Percentiles rank a stretch among this genome's conserved stretches.
These are phyloP conservation scores for Thamnaconus septentrionalis DNA, from an alignment of 2,113 vertebrate genomes.

Conservation along the genomic window DNA sequence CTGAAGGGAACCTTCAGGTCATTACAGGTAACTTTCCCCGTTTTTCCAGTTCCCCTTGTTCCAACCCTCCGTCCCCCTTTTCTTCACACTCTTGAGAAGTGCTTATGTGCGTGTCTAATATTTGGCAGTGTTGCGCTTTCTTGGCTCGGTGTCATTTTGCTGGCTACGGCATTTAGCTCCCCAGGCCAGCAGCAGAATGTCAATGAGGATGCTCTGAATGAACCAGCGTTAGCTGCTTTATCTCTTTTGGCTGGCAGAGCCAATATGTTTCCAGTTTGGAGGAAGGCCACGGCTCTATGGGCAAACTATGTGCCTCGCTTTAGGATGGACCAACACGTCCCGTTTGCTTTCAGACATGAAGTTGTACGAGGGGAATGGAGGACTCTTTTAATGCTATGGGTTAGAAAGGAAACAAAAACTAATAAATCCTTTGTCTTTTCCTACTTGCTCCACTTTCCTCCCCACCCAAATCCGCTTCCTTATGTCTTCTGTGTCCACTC, in stretches of 20 bases:
- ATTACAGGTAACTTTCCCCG: conserved; percentile 86
- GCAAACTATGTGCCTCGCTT: conserved; percentile 30
- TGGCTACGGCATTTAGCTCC: conserved; percentile 35
- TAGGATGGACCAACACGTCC: conserved; percentile 16
- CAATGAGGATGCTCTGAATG: conserved; percentile 63
- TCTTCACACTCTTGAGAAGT: conserved; percentile 9
- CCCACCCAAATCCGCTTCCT: not conserved
- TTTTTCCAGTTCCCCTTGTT: not conserved
- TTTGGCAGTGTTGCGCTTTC: conserved; percentile 39
- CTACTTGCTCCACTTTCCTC: not conserved
- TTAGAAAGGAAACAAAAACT: conserved; percentile 12
- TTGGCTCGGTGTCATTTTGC: conserved; percentile 46
- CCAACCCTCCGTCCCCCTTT: not conserved
- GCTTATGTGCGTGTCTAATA: conserved; percentile 39
- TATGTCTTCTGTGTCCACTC: not conserved
- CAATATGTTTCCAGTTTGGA: conserved; percentile 55
- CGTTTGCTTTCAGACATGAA: conserved; percentile 17
- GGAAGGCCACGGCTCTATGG: conserved; percentile 33
- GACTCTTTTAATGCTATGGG: conserved; percentile 16
- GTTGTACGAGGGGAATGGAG: not conserved
- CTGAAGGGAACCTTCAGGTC: conserved; percentile 99
- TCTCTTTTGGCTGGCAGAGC: conserved; percentile 47
- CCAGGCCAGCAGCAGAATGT: conserved; percentile 59
- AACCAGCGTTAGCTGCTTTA: conserved; percentile 58
- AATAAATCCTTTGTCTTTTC: not conserved